These are phyloP conservation scores for Amaurobius ferox DNA, from an alignment of 2,888 invertebrate genomes.

Conservation along the genomic window DNA sequence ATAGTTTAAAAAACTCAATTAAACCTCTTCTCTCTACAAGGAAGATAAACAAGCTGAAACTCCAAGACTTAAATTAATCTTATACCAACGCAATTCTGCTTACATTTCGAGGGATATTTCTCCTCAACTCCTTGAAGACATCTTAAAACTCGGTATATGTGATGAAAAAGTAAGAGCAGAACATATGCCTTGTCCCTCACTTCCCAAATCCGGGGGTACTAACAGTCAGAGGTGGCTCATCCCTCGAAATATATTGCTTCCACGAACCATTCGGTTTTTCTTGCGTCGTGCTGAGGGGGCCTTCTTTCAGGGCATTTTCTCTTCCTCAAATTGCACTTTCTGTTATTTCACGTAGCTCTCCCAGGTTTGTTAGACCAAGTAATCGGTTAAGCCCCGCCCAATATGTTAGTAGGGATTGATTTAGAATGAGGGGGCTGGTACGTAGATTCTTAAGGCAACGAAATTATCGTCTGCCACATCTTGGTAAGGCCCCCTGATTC, in stretches of 20 bases:
- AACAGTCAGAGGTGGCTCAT: neutral
- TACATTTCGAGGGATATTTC: too few species aligned
- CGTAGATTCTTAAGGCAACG: neutral
- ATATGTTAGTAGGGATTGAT: neutral
- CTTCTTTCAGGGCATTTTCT: neutral
- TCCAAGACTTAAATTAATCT: too few species aligned
- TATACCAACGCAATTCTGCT: too few species aligned
- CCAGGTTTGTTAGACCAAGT: conserved; percentile 9
- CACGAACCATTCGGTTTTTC: conserved; percentile 1
- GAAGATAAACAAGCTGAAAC: too few species aligned
- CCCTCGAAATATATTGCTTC: conserved; percentile 31
- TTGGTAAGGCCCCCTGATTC: neutral
- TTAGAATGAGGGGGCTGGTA: neutral
- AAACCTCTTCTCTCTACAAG: too few species aligned
- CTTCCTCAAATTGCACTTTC: conserved; percentile 15
- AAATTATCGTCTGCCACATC: neutral
- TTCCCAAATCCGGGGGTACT: neutral
- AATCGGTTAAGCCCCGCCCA: neutral
- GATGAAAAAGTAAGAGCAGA: conserved; percentile 4
- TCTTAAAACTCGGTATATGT: too few species aligned
- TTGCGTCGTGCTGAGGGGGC: conserved; percentile 2
- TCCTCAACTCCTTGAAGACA: too few species aligned
- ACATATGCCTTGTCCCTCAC: conserved; percentile 9
- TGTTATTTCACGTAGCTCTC: neutral
- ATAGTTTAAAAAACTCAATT: too few species aligned